Evolutionary conservation across 2,797 vertebrate species (phyloP).

Genomic region (Enteromius trimaculatus): DNA sequence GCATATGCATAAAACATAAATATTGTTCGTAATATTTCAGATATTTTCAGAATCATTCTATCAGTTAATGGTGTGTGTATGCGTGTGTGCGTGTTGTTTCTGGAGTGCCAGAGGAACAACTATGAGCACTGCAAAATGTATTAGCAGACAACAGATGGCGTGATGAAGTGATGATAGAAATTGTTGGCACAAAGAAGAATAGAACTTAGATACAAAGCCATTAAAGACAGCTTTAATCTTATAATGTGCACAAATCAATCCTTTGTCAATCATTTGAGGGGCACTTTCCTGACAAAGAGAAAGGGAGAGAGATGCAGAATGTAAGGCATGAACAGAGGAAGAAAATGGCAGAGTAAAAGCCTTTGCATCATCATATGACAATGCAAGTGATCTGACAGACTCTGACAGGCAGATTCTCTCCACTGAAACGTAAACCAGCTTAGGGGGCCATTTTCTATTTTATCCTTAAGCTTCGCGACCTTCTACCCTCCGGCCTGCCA

Average conservation of each 20-base stretch:
- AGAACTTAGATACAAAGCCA: background rate
- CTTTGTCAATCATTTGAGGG: background rate
- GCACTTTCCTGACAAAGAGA: background rate
- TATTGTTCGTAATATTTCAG: background rate
- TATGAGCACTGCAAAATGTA: background rate
- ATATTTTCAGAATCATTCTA: background rate
- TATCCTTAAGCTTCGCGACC: slow-evolving; percentile 69
- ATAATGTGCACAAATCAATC: background rate
- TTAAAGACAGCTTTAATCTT: background rate
- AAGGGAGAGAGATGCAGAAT: background rate
- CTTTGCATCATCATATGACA: slow-evolving; percentile 51
- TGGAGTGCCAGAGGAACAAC: background rate
- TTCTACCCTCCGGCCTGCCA: slow-evolving; percentile 48
- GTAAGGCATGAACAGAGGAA: slow-evolving; percentile 15
- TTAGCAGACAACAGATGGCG: slow-evolving; percentile 21
- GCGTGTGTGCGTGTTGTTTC: background rate
- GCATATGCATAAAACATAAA: background rate
- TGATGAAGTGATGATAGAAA: slow-evolving; percentile 12
- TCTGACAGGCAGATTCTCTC: slow-evolving; percentile 79
- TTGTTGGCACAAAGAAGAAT: slow-evolving; percentile 5
- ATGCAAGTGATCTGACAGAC: slow-evolving; percentile 59
- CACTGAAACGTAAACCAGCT: slow-evolving; percentile 71
- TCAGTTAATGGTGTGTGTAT: background rate
- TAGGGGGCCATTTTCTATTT: slow-evolving; percentile 76
- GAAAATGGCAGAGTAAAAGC: slow-evolving; percentile 46